Percentiles rank a stretch among this genome's conserved stretches.
phyloP scores from a whole-genome alignment of 2,113 vertebrate genomes.

The Alaudala cheleensis region DNA sequence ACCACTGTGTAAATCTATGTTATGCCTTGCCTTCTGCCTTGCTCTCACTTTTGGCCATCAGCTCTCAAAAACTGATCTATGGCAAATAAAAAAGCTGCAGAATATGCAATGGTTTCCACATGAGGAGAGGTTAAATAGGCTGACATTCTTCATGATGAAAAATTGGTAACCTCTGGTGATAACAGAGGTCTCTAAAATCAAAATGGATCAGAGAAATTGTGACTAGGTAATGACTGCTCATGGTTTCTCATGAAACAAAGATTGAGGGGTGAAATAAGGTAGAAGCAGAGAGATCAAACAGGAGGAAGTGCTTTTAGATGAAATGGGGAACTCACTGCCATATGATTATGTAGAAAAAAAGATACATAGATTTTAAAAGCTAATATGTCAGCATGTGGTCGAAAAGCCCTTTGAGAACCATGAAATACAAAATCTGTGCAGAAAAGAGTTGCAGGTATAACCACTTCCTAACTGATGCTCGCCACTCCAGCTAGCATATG shows the following conservation, averaged over 20 bases:
- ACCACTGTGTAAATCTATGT: not conserved
- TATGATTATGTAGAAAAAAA: not conserved
- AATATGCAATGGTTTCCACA: not conserved
- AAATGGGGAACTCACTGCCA: not conserved
- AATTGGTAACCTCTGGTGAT: not conserved
- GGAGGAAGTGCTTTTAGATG: not conserved
- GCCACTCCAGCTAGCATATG: not conserved
- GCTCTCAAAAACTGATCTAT: not conserved
- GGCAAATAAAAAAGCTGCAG: not conserved
- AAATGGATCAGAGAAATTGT: not conserved
- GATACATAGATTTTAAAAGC: not conserved
- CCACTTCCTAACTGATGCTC: not conserved
- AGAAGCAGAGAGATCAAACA: not conserved
- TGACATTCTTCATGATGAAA: not conserved
- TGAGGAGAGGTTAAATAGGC: not conserved
- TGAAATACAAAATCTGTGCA: not conserved
- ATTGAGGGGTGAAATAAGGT: not conserved
- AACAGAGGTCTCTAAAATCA: not conserved
- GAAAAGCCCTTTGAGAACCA: not conserved
- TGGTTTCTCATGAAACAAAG: not conserved
- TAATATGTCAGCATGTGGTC: not conserved
- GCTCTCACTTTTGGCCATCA: not conserved
- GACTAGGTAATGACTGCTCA: not conserved
- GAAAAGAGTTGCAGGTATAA: not conserved
- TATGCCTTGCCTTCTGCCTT: not conserved